Base-by-base conservation (phyloP, 2,888 invertebrate genomes). In the Andrena trimmerana region DNA sequence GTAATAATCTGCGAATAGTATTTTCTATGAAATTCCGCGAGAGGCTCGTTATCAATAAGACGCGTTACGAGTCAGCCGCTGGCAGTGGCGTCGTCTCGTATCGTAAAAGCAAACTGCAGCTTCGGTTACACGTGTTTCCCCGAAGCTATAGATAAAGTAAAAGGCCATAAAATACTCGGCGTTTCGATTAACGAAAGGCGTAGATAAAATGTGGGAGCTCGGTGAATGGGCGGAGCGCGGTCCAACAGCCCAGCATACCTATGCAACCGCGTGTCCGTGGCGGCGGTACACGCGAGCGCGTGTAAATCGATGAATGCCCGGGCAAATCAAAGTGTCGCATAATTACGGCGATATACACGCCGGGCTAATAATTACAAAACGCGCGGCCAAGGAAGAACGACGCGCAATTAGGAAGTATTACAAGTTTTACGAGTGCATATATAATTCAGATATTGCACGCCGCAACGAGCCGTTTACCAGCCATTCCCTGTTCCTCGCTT, bases 371-470 rank as follows among this genome's bases (percentile, higher is more conserved):
- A 84, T 84, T 80, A 71, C 62, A 66, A 76, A 78, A 80, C 79
- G 81, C 84, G 80, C 81, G 84, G 65, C 76, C 63, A 6, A 62
- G 76, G 59, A 71, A 73, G 70, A 77, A 84, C 81, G 85, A 75
- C 85, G 73, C 72, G 82, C 85, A 78, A 85, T 85, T 85, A 85
- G 81, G 78, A 75, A 78, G 78, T 81, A 85, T 85, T 78, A 75
- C 85, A 76, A 81, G 78, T 78, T 85, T 85, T 85, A 85, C 85
- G 85, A 81, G 85, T 74, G 75, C 84, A 72, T 78, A 84, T 85
- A 84, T 81, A 85, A 85, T 81, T 72, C 81, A 75, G 78, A 86
- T 78, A 86, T 74, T 81, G 73, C 76, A 67, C 82, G 74, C 62
- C 5, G 65, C 42, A 71, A 71, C 42, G 75, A 71, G 48, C 48